Evolutionary conservation across 1,140 invertebrate genomes (phyloP), one percentile per base, ranked within the genome.

Genomic region (Nomia melanderi): DNA sequence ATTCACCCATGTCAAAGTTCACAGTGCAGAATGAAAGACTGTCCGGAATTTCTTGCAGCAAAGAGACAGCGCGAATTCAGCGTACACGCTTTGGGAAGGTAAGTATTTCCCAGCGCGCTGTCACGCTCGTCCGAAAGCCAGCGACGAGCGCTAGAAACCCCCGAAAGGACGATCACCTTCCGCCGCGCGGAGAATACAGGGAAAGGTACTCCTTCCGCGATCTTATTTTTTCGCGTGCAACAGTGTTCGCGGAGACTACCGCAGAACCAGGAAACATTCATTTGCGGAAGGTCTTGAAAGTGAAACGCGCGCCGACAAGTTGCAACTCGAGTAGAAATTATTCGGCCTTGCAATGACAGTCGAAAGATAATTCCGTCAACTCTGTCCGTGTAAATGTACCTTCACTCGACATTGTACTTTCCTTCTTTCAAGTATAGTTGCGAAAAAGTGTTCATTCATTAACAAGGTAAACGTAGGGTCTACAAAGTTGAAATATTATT

Each of bases 241-340:
- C 57, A 50, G 57, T 62, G 66, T 74, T 60, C 65, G n/a, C 33
- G n/a, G 56, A 79, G 69, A 29, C 39, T 33, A 56, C 44, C 53
- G 11, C 29, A 36, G 41, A 76, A 79, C 75, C 57, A 44, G 44
- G n/a, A 36, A 44, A 20, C 44, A 60, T 79, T 67, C 56, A 56
- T 76, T 44, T 44, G 59, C 36, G 62, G n/a, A 14, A 44, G 41
- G 39, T 64, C 57, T 79, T n/a, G 72, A 79, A 41, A 69, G 75
- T 69, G 64, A 76, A 79, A 79, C 66, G 64, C 36, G 57, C 39
- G 36, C 44, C 36, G 36, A 59, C 25, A 27, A 25, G 20, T n/a
- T 14, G 39, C 25, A 44, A 65, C 44, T 31, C n/a, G 9, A 36
- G 6, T 12, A 75, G 47, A 53, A 53, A 63, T 67, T 44, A 57